Evolutionary conservation across 2,888 invertebrate genomes (phyloP).

Genomic region (Polydrusus tereticollis): DNA sequence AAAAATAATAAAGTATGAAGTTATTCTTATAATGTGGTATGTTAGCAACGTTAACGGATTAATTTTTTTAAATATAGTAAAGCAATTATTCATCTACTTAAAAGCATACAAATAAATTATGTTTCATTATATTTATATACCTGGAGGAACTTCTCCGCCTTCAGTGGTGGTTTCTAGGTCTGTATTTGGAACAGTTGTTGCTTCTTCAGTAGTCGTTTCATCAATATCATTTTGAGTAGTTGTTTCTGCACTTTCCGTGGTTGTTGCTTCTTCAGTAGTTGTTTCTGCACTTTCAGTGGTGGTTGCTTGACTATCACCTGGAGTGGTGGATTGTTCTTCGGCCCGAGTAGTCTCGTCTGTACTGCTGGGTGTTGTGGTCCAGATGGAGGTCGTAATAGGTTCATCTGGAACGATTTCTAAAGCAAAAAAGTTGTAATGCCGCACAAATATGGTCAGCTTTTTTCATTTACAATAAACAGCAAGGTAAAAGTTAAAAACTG

Average conservation of each 20-base stretch:
- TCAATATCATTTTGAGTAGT: background rate
- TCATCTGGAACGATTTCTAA: background rate
- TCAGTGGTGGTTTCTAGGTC: background rate
- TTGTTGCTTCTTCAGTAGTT: background rate
- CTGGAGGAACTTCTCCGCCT: background rate
- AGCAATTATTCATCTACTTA: background rate
- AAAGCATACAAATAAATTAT: too few species aligned
- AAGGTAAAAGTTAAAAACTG: background rate
- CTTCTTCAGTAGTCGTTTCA: background rate
- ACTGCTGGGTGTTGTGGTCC: constrained; percentile 18
- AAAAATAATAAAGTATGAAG: too few species aligned
- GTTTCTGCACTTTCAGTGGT: background rate
- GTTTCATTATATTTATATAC: too few species aligned
- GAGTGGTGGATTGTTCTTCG: constrained; percentile 6
- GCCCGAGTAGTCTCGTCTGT: background rate
- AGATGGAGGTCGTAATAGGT: constrained; percentile 19
- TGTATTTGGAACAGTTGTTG: background rate
- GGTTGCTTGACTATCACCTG: background rate
- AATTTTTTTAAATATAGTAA: too few species aligned
- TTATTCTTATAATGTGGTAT: too few species aligned
- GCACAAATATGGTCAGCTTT: background rate
- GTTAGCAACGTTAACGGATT: too few species aligned
- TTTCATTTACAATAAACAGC: too few species aligned
- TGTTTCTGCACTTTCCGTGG: background rate
- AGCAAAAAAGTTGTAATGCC: background rate